Evolutionary conservation across 2,797 vertebrate genomes (phyloP).

Genomic region (Gephyroberyx darwinii): DNA sequence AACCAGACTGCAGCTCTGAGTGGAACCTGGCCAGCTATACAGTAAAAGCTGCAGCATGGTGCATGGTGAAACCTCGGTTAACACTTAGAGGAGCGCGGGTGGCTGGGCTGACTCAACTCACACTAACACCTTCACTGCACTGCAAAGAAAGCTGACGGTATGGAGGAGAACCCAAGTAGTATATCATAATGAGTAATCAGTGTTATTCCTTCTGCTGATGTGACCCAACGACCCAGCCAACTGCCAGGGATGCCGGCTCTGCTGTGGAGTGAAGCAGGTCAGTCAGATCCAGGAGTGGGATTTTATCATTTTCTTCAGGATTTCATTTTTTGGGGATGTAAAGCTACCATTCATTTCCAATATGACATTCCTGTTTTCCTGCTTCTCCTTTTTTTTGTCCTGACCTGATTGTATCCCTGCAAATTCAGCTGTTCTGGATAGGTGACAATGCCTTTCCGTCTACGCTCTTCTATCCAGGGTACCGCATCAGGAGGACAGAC

Average conservation of each 20-base stretch:
- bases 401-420: neutral
- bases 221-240: neutral
- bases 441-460: neutral
- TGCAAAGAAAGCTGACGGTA: neutral
- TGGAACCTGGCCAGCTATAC: conserved; percentile 22
- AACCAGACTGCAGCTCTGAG: conserved; percentile 38
- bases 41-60: conserved; percentile 35
- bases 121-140: neutral
- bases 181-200: neutral
- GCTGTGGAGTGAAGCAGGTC: conserved; percentile 17
- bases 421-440: neutral
- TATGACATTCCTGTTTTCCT: neutral
- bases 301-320: too few species aligned
- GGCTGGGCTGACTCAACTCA: neutral
- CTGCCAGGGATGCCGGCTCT: neutral
- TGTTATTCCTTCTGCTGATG: neutral
- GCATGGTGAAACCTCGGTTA: conserved; percentile 12
- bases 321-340: too few species aligned
- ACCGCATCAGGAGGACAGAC: too few species aligned
- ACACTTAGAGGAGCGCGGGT: conserved; percentile 20
- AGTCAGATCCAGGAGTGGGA: conserved; percentile 3
- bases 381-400: neutral
- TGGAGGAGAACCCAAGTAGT: neutral
- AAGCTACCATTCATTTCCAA: neutral
- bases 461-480: neutral